phyloP scores from a whole-genome alignment of 2,113 vertebrate species.

The Melanotaenia duboulayi region DNA sequence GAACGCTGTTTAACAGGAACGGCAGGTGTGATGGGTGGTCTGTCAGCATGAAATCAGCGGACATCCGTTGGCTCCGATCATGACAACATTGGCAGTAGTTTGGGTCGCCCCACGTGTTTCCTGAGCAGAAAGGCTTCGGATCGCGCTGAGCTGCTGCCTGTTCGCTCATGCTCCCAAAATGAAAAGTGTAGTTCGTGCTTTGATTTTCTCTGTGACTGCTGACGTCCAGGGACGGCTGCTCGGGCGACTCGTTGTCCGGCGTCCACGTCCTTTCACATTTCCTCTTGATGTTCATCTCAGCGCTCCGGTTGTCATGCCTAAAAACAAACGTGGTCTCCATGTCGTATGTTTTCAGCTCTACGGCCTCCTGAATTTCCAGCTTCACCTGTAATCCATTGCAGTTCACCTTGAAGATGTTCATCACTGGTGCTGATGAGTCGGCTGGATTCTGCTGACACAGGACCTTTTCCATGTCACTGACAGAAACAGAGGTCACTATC shows the following conservation, averaged over 20 bases:
- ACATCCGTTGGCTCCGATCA: conserved; percentile 47
- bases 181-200: conserved; percentile 70
- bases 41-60: conserved; percentile 47
- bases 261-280: conserved; percentile 25
- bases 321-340: conserved; percentile 62
- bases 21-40: conserved; percentile 56
- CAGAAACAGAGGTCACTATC: conserved; percentile 78
- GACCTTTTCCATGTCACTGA: conserved; percentile 74
- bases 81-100: conserved; percentile 51
- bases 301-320: conserved; percentile 55
- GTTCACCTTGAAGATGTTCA: conserved; percentile 79
- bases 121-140: conserved; percentile 67
- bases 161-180: conserved; percentile 52
- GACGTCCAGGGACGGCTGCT: conserved; percentile 1
- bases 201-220: conserved; percentile 13
- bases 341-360: conserved; percentile 42
- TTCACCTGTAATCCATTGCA: conserved; percentile 73
- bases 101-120: conserved; percentile 60
- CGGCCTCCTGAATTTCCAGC: conserved; percentile 81
- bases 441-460: conserved; percentile 55
- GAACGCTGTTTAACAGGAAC: conserved; percentile 47
- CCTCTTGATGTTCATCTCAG: conserved; percentile 43
- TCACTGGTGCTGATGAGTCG: conserved; percentile 33
- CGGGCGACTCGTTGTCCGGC: conserved; percentile 47
- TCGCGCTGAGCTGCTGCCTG: conserved; percentile 51